Base-by-base conservation (phyloP, 2,797 vertebrate genomes). In the Philypnodon macrostomus region DNA sequence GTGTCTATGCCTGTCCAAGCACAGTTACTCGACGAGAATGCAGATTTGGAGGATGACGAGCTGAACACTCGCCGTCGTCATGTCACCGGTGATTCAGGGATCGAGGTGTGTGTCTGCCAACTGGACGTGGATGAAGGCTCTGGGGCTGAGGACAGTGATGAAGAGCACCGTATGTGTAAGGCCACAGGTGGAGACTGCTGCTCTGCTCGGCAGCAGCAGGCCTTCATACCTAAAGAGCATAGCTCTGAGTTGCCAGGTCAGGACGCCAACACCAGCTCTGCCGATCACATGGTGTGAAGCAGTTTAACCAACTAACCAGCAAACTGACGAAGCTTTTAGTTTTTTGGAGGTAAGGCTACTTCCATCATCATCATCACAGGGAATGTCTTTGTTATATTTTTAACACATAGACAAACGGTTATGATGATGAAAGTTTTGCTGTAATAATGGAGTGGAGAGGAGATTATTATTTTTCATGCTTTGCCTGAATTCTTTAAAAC, bases 21-120 rank as follows among this genome's bases (percentile, higher is more conserved):
- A 1, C 74, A 57, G 45, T 12, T 37, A 52, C 40, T 7, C 8
- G 75, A 62, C 18, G 80, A 67, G 42, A 79, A 57, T 1, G 60
- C 4, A 0, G 70, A 60, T 12, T 67, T 47, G 1, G 44, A 12
- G 5, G 70, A 42, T 1, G 77, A 75, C 10, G 90, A 91, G 64
- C 75, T 86, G 1, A 30, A 85, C 63, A 88, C 86, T 10, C 83
- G 90, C 0, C 86, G 88, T n/a, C 85, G 91, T 16, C 90, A 91
- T 0, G 86, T 92, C 30, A 92, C 91, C 0, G 90, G 91, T 0
- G 91, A 92, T 80, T 92, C 91, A 1, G 91, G 91, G 58, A 92
- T 92, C 2, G 90, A 92, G 76, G 87, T 92, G 59, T 92, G 91
- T 5, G 84, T 91, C 31, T 92, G 91, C 70, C 88, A 79, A 55